Evolutionary conservation across 2,113 vertebrate species (phyloP), one percentile per base, ranked within the genome.

Genomic region (Austrofundulus limnaeus): DNA sequence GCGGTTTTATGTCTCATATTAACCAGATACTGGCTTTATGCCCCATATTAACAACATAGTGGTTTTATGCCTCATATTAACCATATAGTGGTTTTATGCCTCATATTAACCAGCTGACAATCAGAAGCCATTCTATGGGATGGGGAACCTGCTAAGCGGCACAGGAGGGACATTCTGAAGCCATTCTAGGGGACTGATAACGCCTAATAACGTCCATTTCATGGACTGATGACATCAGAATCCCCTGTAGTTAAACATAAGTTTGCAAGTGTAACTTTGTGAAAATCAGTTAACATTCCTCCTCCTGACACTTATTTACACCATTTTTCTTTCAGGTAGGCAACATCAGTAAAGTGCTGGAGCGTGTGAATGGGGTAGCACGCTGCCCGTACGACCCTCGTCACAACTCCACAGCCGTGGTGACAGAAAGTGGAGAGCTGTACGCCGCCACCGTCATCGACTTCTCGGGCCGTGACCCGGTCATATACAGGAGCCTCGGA

Each of bases 371-470:
- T 12, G 97, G 96, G 0, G 96, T 97, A 77, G 97, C 97, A 1
- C 95, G 96, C 66, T 98, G 96, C 80, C 97, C 97, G 0, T 99
- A 98, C 0, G 97, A 99, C 83, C 97, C 97, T 0, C 94, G 95
- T 1, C 97, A 99, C 87, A 99, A 98, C 90, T 98, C 96, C 50
- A 98, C 97, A 0, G 96, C 97, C 0, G 95, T 98, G 88, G 95
- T 98, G 88, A 98, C 96, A 21, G 95, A 96, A 78, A 94, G 90
- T 48, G 97, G 97, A 19, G 97, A 98, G 80, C 94, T 99, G 57
- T 99, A 98, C 0, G 96, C 96, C 0, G 96, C 97, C 61, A 99
- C 97, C 0, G 96, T 98, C 83, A 98, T 99, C 16, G 97, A 99
- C 93, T 99, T 99, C 92, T 98, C 97, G 0, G 97, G 97, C 25